Evolutionary conservation across 2,113 vertebrate species (phyloP), one percentile per base, ranked within the genome.

Genomic region (Chelonoidis abingdonii): DNA sequence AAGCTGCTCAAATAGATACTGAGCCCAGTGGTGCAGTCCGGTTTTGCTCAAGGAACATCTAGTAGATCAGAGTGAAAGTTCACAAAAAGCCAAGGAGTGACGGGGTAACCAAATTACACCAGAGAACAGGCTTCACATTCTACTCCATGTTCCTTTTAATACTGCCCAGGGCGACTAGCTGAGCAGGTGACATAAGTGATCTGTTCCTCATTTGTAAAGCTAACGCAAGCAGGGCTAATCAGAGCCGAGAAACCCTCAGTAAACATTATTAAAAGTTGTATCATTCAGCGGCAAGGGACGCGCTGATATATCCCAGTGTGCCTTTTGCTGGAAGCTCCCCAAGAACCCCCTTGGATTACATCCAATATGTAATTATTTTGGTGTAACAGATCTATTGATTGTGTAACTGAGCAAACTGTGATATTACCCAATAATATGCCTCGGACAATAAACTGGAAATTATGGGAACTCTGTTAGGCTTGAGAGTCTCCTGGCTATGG

Each of bases 131-230:
- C 65, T 38, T 72, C 31, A 8, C 3, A 2, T 2, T 2, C 11
- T 22, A n/a, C 4, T 21, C 14, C 17, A 3, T 0, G 29, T 25
- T 79, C 54, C 53, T 87, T 57, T 25, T 14, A 2, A 5, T 2
- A 1, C 5, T 35, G 14, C 29, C 1, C 1, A 44, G 53, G 16
- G 6, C 76, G 54, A 62, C 22, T 31, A 41, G 76, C 10, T 6
- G 76, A 38, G 7, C 0, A 2, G 1, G 1, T 14, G 27, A 44
- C 78, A 53, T 2, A 54, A 59, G 9, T 1, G 1, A 3, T 2
- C 89, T 14, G 72, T 83, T 90, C 44, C 92, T 49, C 1, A 5
- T 69, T 4, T 0, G n/a, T 25, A 78, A 72, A 84, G 25, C 59
- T 54, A 87, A 80, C 21, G 11, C 62, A 57, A 53, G 22, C 41